phyloP scores from a whole-genome alignment of 2,888 invertebrate species.

The Parapristionchus giblindavisi region DNA sequence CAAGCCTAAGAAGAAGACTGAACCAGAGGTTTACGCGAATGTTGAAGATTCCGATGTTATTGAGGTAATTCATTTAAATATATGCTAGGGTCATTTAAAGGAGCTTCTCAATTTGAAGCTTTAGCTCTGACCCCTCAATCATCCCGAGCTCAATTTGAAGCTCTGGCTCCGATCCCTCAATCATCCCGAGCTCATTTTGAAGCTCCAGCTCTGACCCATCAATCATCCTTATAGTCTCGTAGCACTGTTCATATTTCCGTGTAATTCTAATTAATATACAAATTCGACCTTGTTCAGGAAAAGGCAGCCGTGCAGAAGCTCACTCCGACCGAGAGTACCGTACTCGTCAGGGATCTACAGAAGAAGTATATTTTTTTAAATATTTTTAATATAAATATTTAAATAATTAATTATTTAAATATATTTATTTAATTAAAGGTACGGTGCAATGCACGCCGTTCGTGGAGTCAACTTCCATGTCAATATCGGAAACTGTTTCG shows the following conservation, averaged over 20 bases:
- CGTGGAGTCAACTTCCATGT: conserved; percentile 61
- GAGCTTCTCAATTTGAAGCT: no score
- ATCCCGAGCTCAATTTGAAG: no score
- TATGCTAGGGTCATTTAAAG: no score
- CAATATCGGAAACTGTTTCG: conserved; percentile 58
- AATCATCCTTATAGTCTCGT: not conserved
- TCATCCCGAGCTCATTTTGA: not conserved
- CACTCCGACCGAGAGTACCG: conserved; percentile 38
- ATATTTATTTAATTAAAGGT: not conserved
- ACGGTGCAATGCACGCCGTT: conserved; percentile 24
- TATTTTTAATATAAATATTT: not conserved
- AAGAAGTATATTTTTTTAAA: conserved; percentile 43
- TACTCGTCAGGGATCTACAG: conserved; percentile 52
- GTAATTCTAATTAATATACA: no score
- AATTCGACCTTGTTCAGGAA: conserved; percentile 56
- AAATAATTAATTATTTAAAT: not conserved
- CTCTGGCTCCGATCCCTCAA: no score
- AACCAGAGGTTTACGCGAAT: not conserved
- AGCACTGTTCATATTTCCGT: no score
- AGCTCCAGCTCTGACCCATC: not conserved
- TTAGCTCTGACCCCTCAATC: no score
- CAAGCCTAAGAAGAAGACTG: not conserved
- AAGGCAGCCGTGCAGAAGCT: conserved; percentile 45
- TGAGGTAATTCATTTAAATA: conserved; percentile 39
- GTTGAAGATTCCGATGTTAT: conserved; percentile 54